A percentile compares a stretch with the other conserved stretches of the same genome.
phyloP scores from a whole-genome alignment of 1,140 invertebrate genomes.

The Pomacea maculata region DNA sequence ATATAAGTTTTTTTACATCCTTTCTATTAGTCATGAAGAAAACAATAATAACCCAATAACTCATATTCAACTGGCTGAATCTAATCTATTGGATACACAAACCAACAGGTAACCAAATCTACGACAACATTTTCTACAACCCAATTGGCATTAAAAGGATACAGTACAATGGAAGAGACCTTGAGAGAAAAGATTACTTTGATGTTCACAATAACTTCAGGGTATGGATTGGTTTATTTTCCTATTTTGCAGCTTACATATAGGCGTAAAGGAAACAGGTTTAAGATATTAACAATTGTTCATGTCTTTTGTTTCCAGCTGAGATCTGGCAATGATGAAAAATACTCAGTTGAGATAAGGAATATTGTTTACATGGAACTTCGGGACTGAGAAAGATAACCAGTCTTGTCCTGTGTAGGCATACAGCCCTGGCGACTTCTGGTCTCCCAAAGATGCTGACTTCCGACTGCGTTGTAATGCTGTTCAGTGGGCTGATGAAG shows the following conservation, averaged over 20 bases:
- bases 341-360: neutral
- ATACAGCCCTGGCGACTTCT: conserved; percentile 6
- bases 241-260: too few relatives aligned
- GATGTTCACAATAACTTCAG: conserved; percentile 13
- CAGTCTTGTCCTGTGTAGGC: conserved; percentile 6
- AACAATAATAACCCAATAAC: neutral
- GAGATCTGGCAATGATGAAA: too few relatives aligned
- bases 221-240: neutral
- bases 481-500: conserved; percentile 19
- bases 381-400: too few relatives aligned
- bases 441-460: conserved; percentile 11
- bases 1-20: too few relatives aligned
- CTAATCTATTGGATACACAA: neutral
- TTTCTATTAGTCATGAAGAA: neutral
- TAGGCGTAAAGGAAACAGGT: neutral
- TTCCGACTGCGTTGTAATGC: conserved; percentile 25
- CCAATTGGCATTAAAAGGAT: neutral
- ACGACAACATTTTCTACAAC: conserved; percentile 24
- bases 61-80: neutral
- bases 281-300: too few relatives aligned
- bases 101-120: conserved; percentile 18
- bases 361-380: neutral
- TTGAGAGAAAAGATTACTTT: conserved; percentile 9
- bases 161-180: neutral
- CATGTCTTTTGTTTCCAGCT: neutral